Percentiles rank a stretch among this genome's conserved stretches.
phyloP scores from a whole-genome alignment of 2,797 vertebrate species.

The Spinibarbus caldwelli region DNA sequence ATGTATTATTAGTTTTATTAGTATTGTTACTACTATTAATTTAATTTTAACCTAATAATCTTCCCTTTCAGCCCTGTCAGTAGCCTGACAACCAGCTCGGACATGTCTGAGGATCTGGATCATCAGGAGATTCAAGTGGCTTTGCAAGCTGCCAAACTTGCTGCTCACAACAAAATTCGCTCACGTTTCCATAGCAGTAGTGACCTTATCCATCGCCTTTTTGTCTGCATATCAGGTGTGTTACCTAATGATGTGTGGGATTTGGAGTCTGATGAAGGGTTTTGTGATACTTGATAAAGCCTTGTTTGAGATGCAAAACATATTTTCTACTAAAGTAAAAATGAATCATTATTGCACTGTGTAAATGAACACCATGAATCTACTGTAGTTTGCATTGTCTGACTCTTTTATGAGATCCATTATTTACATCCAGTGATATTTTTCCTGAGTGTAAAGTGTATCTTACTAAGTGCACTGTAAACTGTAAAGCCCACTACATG shows the following conservation, averaged over 20 bases:
- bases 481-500: not conserved
- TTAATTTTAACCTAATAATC: not conserved
- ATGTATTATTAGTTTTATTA: not conserved
- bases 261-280: not conserved
- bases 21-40: not conserved
- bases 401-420: not conserved
- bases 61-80: conserved; percentile 74
- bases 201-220: conserved; percentile 96
- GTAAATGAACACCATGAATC: not conserved
- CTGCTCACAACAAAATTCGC: conserved; percentile 90
- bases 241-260: not conserved
- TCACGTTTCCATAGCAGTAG: conserved; percentile 95
- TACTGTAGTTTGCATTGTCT: not conserved
- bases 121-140: conserved; percentile 84
- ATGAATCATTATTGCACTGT: not conserved
- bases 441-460: not conserved
- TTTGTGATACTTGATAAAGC: too few species aligned
- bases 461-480: not conserved
- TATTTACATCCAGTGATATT: not conserved
- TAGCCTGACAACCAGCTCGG: conserved; percentile 82
- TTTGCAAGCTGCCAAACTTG: conserved; percentile 82
- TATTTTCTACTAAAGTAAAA: too few species aligned
- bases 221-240: conserved; percentile 98
- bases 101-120: conserved; percentile 82
- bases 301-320: too few species aligned